Evolutionary conservation across 2,797 vertebrate species (phyloP), one percentile per base, ranked within the genome.

Genomic region (Columba guinea): DNA sequence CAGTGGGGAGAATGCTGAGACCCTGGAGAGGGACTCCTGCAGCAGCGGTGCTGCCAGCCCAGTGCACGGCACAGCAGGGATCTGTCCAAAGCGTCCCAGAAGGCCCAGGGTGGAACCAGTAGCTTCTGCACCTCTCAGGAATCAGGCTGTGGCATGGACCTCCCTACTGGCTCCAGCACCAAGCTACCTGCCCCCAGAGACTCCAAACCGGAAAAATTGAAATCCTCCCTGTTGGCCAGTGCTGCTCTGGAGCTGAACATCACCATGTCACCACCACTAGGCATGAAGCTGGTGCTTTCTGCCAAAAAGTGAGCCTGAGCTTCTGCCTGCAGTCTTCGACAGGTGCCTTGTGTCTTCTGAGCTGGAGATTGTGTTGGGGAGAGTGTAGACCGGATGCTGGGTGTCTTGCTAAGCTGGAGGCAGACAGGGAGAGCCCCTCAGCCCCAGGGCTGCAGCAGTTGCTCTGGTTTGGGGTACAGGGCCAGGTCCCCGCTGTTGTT

Each of bases 231-330:
- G 12, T 96, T 98, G 90, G 97, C 97, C 85, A 98, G 96, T 53
- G 46, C 98, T 16, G 23, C 97, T 9, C 90, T 27, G 5, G 98
- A 99, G 96, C 95, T 85, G 78, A 93, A 97, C 93, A 98, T 97
- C 97, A 95, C 98, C 96, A 98, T 97, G 96, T 99, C 99, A 5
- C 99, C 99, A 1, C 99, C 99, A 10, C 99, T 98, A 16, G 98
- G 98, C 95, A 99, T 99, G 94, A 99, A 98, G 64, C 97, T 98
- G 94, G 98, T 97, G 6, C 98, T 99, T 65, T 99, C 98, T 5
- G 98, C 98, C 97, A 99, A 98, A 97, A 99, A 99, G 99, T 99
- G 97, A 98, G 98, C 91, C 48, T 62, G 64, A 8, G 20, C 46
- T 28, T 23, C 89, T 37, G 5, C 41, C 18, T 0, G 3, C 11